These are phyloP conservation scores for Phyllotreta cruciferae DNA, from an alignment of 2,888 invertebrate genomes.

Conservation along the genomic window DNA sequence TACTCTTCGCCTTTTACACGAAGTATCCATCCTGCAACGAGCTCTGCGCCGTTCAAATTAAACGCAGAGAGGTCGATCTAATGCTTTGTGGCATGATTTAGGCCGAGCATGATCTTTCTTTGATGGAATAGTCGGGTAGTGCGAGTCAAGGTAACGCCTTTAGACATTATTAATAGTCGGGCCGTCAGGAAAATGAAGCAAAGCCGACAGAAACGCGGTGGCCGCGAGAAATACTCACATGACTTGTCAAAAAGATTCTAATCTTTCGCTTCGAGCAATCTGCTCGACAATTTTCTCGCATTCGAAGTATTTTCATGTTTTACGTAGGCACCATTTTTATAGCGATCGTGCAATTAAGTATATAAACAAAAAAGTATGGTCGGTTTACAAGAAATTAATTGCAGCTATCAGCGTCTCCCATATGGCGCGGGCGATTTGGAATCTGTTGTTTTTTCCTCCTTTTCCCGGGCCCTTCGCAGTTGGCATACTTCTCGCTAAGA, in stretches of 20 bases:
- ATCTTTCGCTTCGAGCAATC: constrained; percentile 5
- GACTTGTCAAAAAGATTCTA: constrained; percentile 32
- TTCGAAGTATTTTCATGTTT: background rate
- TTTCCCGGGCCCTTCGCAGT: constrained; percentile 42
- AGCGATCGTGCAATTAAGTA: background rate
- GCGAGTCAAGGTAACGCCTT: constrained; percentile 39
- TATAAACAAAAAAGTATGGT: constrained; percentile 7
- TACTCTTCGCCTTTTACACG: constrained; percentile 1
- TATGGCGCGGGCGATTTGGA: constrained; percentile 45
- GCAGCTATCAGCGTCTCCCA: constrained; percentile 46
- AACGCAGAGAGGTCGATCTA: constrained; percentile 26
- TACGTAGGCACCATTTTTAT: background rate
- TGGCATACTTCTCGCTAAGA: constrained; percentile 53
- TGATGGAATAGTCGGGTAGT: constrained; percentile 34
- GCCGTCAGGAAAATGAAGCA: constrained; percentile 39
- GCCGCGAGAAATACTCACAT: constrained; percentile 35
- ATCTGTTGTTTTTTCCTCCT: constrained; percentile 44
- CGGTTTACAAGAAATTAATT: constrained; percentile 47
- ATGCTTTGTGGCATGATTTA: constrained; percentile 37
- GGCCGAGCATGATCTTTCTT: constrained; percentile 36
- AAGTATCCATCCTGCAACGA: background rate
- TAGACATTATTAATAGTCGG: constrained; percentile 42
- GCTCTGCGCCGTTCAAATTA: constrained; percentile 7
- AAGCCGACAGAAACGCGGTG: constrained; percentile 31
- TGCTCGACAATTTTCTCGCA: no score